Percentiles rank a stretch among this genome's conserved stretches.
Evolutionary conservation across 2,113 vertebrate genomes (phyloP).

Genomic region (Cephalophus harveyi): DNA sequence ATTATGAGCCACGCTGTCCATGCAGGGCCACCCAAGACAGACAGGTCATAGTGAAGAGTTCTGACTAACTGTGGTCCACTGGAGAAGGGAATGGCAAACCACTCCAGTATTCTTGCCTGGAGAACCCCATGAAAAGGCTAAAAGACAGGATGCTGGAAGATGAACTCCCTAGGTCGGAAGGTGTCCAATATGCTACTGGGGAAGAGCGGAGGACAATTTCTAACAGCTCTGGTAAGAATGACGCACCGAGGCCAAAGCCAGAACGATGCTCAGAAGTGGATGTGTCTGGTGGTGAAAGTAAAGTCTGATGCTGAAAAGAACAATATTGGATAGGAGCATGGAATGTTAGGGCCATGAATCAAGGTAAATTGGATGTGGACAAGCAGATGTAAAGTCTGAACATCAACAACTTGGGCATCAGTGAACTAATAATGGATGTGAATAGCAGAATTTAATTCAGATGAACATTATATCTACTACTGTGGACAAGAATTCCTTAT

Average conservation of each 20-base stretch:
- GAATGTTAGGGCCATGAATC: neutral
- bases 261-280: neutral
- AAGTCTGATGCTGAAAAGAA: neutral
- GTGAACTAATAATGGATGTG: neutral
- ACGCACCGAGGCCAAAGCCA: neutral
- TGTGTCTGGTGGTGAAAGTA: neutral
- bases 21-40: neutral
- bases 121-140: neutral
- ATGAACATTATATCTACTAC: neutral
- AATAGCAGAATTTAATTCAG: neutral
- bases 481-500: neutral
- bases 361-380: neutral
- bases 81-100: neutral
- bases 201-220: neutral
- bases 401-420: neutral
- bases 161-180: neutral
- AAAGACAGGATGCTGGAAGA: neutral
- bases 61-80: neutral
- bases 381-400: neutral
- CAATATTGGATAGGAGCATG: neutral
- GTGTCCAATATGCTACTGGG: neutral
- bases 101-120: neutral
- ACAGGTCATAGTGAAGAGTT: neutral
- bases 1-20: neutral
- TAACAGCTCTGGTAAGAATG: neutral